Evolutionary conservation across 2,797 vertebrate species (phyloP).

Genomic region (Propithecus perrieri): DNA sequence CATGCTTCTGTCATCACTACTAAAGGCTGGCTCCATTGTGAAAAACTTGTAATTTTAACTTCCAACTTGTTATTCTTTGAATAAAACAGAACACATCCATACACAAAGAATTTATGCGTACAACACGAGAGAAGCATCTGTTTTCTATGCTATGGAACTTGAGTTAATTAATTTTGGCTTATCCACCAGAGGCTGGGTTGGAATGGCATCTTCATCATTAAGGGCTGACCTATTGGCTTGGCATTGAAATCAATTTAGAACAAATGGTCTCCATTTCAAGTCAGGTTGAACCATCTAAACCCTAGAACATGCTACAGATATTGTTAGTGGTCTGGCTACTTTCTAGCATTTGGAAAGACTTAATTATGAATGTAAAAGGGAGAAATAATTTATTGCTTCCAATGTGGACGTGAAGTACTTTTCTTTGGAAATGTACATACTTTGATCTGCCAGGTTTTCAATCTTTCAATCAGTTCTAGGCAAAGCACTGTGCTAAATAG

Average conservation of each 20-base stretch:
- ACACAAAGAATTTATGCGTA: slow-evolving; percentile 77
- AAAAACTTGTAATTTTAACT: slow-evolving; percentile 67
- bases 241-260: slow-evolving; percentile 76
- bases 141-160: slow-evolving; percentile 74
- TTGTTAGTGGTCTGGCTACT: slow-evolving; percentile 68
- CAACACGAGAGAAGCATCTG: slow-evolving; percentile 74
- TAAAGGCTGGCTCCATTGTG: slow-evolving; percentile 59
- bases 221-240: slow-evolving; percentile 77
- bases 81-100: slow-evolving; percentile 72
- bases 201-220: slow-evolving; percentile 76
- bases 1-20: slow-evolving; percentile 57
- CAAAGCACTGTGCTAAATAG: slow-evolving; percentile 29
- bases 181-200: slow-evolving; percentile 65
- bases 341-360: slow-evolving; percentile 75
- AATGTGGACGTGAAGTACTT: slow-evolving; percentile 63
- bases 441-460: slow-evolving; percentile 74
- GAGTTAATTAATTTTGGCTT: slow-evolving; percentile 79
- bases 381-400: slow-evolving; percentile 73
- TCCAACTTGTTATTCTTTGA: slow-evolving; percentile 74
- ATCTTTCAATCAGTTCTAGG: slow-evolving; percentile 42
- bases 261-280: slow-evolving; percentile 72
- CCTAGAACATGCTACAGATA: slow-evolving; percentile 71
- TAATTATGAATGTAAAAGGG: slow-evolving; percentile 66
- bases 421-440: slow-evolving; percentile 54
- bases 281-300: slow-evolving; percentile 61